These are phyloP conservation scores for Aphelenchoides fujianensis DNA, from an alignment of 1,140 invertebrate species.

Conservation along the genomic window DNA sequence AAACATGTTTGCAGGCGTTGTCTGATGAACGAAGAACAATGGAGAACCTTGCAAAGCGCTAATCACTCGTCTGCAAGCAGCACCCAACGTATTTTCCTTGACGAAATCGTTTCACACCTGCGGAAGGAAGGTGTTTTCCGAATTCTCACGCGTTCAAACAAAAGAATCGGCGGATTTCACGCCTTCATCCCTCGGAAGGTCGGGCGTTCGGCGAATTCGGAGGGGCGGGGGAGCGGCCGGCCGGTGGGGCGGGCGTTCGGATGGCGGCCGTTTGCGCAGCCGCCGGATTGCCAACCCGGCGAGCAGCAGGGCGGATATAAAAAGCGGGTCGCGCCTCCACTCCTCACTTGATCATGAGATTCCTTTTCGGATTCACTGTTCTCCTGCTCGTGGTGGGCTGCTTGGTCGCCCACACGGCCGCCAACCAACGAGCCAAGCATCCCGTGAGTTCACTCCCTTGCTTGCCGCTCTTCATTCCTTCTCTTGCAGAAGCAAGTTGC, in stretches of 20 bases:
- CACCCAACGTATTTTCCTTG: too few species aligned
- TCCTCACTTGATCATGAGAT: background rate
- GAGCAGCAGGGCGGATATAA: background rate
- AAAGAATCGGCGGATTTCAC: too few species aligned
- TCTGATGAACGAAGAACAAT: too few species aligned
- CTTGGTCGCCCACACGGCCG: background rate
- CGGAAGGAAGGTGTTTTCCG: too few species aligned
- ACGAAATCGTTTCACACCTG: too few species aligned
- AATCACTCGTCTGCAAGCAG: too few species aligned
- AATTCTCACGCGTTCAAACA: too few species aligned
- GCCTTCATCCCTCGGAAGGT: too few species aligned
- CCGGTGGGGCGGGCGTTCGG: background rate
- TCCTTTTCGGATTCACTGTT: background rate
- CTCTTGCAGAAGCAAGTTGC: background rate
- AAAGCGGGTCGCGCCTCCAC: background rate
- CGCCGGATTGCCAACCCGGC: background rate
- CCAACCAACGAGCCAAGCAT: background rate
- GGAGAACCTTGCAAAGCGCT: too few species aligned
- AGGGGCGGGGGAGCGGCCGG: background rate
- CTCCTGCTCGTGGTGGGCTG: background rate
- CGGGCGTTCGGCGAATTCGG: background rate
- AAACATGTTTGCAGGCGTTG: too few species aligned
- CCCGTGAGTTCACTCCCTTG: background rate
- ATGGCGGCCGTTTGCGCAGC: background rate
- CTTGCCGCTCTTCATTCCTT: background rate